Base-by-base conservation (phyloP, 2,797 vertebrate genomes). In the Sebastes taczanowskii region DNA sequence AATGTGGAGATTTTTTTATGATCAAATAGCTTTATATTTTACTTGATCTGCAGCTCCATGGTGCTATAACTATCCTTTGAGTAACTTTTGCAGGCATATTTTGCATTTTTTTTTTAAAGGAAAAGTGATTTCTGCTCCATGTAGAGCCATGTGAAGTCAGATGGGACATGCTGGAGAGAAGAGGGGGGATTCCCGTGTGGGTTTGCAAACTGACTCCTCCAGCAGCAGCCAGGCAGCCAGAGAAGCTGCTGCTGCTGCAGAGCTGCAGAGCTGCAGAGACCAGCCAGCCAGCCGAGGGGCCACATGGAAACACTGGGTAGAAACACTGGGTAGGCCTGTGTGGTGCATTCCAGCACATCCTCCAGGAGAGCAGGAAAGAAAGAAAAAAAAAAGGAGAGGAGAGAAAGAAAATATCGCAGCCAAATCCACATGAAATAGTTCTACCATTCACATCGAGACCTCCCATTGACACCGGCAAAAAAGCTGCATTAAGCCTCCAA, bases 281-380 rank as follows among this genome's bases (percentile, higher is more conserved):
- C 92, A 46, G 38, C 38, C 38, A 46, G 42, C 42, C 96, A 95
- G 95, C 95, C 93, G 88, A 91, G 92, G 86, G 91, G 90, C 95
- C 88, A 87, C 92, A 98, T 97, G 97, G 97, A 98, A 97, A 97
- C 96, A 96, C 95, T 96, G 96, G 95, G 97, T 95, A 78, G 97
- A 98, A 97, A 97, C 96, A 96, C 95, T 96, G 96, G 95, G 97
- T 95, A 78, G 92, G 87, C 87, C 92, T 85, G 95, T 95, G 96
- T 93, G 95, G 95, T 88, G 95, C 97, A 98, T 97, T 98, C 97
- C 97, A 96, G 95, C 96, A 97, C 96, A 97, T 97, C 96, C 97
- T 97, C 96, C 96, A 96, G 95, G 95, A 95, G 96, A 94, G 84
- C 64, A 83, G 85, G 68, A 83, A 82, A 64, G 59, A 65, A 29